A percentile compares a stretch with the other conserved stretches of the same genome.
Conservation (phyloP, 1,140 invertebrate species). For the Cydia fagiglandana region DNA sequence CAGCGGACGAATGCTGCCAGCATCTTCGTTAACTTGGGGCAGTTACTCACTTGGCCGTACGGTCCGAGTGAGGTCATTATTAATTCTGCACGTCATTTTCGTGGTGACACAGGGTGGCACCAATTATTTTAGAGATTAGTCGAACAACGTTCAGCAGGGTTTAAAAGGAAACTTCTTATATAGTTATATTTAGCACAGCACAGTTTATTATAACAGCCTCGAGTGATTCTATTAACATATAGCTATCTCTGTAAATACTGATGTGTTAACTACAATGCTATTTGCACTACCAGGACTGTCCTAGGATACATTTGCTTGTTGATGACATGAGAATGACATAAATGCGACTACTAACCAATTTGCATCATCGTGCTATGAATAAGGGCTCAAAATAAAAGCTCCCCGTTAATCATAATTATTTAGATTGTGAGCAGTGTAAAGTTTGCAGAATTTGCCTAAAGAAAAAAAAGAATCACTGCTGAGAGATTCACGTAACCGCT, state of each 20-base stretch:
- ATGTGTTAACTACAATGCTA: conserved; percentile 10
- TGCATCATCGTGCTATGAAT: neutral
- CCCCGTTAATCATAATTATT: too few relatives aligned
- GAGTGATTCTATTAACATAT: conserved; percentile 14
- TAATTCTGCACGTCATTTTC: too few relatives aligned
- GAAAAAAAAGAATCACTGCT: neutral
- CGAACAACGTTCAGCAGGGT: neutral
- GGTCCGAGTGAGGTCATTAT: too few relatives aligned
- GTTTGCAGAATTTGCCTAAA: neutral
- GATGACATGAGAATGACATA: neutral
- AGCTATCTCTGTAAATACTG: conserved; percentile 30
- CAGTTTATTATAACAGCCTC: conserved; percentile 31
- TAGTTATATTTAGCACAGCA: conserved; percentile 21
- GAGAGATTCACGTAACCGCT: conserved; percentile 30
- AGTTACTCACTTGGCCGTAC: too few relatives aligned
- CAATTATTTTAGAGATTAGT: neutral
- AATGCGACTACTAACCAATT: neutral
- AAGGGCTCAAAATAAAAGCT: neutral
- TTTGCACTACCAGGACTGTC: conserved; percentile 2
- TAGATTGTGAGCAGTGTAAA: neutral
- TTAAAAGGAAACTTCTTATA: neutral
- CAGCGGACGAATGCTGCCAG: too few relatives aligned
- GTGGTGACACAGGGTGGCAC: neutral
- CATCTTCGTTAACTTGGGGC: too few relatives aligned
- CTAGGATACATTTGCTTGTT: conserved; percentile 1